Evolutionary conservation across 2,113 vertebrate species (phyloP).

Genomic region (Uria aalge): DNA sequence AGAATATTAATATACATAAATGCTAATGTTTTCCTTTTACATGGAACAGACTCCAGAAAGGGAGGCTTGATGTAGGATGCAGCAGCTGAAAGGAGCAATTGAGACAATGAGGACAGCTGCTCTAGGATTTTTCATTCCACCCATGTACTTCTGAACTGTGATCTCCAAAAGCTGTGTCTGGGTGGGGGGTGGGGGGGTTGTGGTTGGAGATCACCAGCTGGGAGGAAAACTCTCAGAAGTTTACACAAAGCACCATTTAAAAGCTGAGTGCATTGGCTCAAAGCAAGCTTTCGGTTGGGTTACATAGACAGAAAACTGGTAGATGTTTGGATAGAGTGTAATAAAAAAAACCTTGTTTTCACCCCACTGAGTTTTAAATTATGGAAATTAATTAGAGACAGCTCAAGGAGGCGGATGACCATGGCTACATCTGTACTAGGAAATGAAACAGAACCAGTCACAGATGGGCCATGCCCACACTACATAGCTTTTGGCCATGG

Average conservation of each 20-base stretch:
- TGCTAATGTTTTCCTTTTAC: background rate
- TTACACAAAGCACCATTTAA: background rate
- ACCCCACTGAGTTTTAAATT: background rate
- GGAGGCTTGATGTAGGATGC: background rate
- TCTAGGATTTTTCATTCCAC: background rate
- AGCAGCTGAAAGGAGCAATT: background rate
- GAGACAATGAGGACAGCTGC: background rate
- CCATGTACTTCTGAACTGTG: background rate
- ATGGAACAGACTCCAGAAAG: background rate
- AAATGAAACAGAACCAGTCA: background rate
- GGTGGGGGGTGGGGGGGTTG: background rate
- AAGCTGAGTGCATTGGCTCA: background rate
- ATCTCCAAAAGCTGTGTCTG: background rate
- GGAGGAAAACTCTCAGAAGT: background rate
- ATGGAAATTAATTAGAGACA: background rate
- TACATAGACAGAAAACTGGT: background rate
- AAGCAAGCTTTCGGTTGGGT: background rate
- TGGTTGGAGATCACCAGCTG: background rate
- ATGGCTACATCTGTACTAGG: background rate
- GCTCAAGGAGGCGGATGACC: background rate
- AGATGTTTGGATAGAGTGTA: background rate
- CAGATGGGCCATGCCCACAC: background rate
- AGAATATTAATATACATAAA: background rate
- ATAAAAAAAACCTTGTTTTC: background rate
- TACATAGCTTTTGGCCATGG: background rate